Evolutionary conservation across 1,140 invertebrate species (phyloP).

Genomic region (Drosophila pallidifrons): DNA sequence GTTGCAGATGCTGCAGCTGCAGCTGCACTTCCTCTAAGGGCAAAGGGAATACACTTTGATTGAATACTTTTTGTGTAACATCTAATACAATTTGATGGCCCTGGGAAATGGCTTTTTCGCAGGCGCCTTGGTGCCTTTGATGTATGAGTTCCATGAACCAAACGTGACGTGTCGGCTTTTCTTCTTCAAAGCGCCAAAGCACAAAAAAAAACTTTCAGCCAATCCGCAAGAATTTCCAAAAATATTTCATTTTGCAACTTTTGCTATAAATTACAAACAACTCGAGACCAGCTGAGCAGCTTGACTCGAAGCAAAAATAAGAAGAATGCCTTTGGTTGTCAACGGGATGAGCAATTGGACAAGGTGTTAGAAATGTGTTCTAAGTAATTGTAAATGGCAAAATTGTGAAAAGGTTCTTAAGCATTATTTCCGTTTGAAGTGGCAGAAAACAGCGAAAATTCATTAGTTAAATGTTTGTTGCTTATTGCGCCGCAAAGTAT

Average conservation of each 20-base stretch:
- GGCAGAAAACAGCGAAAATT: constrained; percentile 24
- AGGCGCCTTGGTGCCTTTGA: constrained; percentile 20
- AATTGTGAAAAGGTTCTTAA: constrained; percentile 18
- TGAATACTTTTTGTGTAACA: constrained; percentile 30
- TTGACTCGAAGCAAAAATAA: neutral
- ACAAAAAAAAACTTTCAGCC: neutral
- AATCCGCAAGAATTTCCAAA: constrained; percentile 13
- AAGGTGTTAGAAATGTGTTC: constrained; percentile 35
- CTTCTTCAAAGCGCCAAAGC: neutral
- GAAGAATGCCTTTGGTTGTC: constrained; percentile 15
- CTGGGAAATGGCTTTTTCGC: neutral
- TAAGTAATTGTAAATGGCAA: constrained; percentile 49
- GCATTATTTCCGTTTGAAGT: constrained; percentile 45
- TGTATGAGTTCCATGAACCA: constrained; percentile 17
- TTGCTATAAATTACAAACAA: constrained; percentile 7
- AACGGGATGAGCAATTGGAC: constrained; percentile 33
- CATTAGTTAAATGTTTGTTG: constrained; percentile 53
- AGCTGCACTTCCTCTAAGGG: neutral
- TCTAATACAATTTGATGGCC: constrained; percentile 17
- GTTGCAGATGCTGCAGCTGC: neutral
- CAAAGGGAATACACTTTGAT: constrained; percentile 25
- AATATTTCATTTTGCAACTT: constrained; percentile 25
- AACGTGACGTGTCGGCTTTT: constrained; percentile 14
- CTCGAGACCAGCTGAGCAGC: constrained; percentile 16
- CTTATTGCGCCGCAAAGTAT: constrained; percentile 10